These are phyloP conservation scores for Gastrophysa polygoni DNA, from an alignment of 2,888 invertebrate species.

Conservation along the genomic window DNA sequence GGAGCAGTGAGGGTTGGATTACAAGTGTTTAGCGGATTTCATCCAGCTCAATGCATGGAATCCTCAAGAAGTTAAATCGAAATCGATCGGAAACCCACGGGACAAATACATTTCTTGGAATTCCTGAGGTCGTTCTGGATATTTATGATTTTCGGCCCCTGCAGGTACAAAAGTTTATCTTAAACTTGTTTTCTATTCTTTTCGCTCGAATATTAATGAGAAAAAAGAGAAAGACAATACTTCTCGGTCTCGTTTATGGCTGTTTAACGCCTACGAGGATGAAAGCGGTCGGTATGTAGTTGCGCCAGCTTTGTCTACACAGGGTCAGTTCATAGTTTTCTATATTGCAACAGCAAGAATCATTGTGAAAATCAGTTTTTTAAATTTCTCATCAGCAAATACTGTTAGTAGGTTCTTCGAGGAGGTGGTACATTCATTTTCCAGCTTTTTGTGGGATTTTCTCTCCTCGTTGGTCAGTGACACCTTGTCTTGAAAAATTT, in stretches of 20 bases:
- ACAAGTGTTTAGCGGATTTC: neutral
- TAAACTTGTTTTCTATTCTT: conserved; percentile 11
- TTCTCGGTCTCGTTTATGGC: neutral
- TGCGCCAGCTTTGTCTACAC: neutral
- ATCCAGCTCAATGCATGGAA: too few species aligned
- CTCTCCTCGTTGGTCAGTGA: too few species aligned
- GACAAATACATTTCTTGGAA: neutral
- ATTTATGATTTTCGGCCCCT: conserved; percentile 7
- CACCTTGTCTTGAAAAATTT: too few species aligned
- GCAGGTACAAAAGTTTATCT: conserved; percentile 9
- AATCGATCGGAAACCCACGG: neutral
- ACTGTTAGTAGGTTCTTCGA: too few species aligned
- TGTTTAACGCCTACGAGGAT: neutral
- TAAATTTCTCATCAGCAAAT: too few species aligned
- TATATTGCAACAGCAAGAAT: too few species aligned
- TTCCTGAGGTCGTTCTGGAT: neutral
- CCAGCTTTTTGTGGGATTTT: too few species aligned
- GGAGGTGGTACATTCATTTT: too few species aligned
- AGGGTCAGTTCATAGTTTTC: too few species aligned
- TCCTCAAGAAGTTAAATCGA: neutral
- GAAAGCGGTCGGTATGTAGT: neutral
- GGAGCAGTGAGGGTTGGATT: neutral
- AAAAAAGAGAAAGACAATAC: neutral
- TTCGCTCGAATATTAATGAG: conserved; percentile 16
- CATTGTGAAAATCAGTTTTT: too few species aligned